Percentiles rank a stretch among this genome's conserved stretches.
These are phyloP conservation scores for Brienomyrus longianalis DNA, from an alignment of 2,113 vertebrate species.

Conservation along the genomic window DNA sequence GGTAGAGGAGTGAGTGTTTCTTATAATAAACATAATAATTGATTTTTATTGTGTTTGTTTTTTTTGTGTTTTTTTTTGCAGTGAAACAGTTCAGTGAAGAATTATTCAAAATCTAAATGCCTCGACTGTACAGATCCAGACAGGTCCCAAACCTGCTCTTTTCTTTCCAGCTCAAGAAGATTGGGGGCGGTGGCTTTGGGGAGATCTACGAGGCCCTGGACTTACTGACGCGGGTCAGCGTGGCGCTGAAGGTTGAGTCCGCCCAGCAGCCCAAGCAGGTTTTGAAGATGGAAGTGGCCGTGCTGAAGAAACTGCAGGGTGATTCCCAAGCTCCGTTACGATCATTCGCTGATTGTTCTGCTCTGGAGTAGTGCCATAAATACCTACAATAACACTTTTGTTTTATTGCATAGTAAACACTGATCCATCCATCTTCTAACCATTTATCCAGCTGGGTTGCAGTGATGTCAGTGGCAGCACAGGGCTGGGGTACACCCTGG, in stretches of 20 bases:
- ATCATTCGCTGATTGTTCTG: not conserved
- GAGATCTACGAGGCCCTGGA: conserved; percentile 98
- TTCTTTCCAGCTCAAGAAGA: conserved; percentile 80
- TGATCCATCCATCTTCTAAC: not conserved
- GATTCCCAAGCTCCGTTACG: conserved; percentile 22
- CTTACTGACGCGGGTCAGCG: conserved; percentile 81
- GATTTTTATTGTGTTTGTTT: not conserved
- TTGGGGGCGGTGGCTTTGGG: conserved; percentile 94
- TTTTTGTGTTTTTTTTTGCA: not conserved
- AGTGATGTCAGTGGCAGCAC: not conserved
- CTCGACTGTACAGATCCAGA: not conserved
- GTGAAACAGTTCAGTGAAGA: not conserved
- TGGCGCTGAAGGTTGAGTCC: conserved; percentile 96
- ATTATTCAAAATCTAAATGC: not conserved
- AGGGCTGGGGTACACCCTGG: not conserved
- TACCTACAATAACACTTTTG: not conserved
- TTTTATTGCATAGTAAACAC: not conserved
- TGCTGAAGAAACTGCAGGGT: conserved; percentile 98
- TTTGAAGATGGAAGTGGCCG: conserved; percentile 97
- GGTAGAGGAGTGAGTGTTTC: not conserved
- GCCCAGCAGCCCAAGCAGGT: conserved; percentile 98
- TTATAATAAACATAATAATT: not conserved
- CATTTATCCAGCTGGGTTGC: not conserved
- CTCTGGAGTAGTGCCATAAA: not conserved
- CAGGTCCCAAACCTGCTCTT: not conserved